Conservation (phyloP, 2,113 vertebrate genomes). For the Thunnus thynnus region DNA sequence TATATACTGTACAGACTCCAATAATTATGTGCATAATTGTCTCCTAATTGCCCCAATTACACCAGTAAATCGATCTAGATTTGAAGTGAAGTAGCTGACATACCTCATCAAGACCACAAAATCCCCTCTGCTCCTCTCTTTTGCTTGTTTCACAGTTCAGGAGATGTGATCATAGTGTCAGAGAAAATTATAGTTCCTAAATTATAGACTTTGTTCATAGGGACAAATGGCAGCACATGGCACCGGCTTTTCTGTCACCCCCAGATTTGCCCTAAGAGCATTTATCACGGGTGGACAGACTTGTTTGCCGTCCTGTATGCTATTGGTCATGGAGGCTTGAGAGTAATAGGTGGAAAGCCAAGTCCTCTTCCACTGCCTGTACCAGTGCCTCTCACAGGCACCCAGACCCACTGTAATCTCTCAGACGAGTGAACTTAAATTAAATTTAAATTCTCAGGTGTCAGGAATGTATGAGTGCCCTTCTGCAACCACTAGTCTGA, state of each 20-base stretch:
- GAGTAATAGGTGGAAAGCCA: constrained; percentile 70
- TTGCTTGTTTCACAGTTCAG: constrained; percentile 2
- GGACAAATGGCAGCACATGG: constrained; percentile 29
- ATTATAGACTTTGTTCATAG: constrained; percentile 42
- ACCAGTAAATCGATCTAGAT: background rate
- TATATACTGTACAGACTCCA: constrained; percentile 7
- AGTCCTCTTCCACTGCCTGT: constrained; percentile 59
- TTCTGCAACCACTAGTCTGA: constrained; percentile 29
- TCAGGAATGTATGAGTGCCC: constrained; percentile 54
- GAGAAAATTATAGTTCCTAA: constrained; percentile 37
- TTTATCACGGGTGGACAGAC: constrained; percentile 71
- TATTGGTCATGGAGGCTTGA: constrained; percentile 72
- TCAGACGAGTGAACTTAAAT: constrained; percentile 66
- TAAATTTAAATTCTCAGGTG: constrained; percentile 69
- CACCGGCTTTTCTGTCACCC: constrained; percentile 31
- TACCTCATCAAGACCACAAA: constrained; percentile 7
- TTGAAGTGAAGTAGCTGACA: constrained; percentile 4
- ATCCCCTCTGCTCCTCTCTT: background rate
- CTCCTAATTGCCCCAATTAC: constrained; percentile 25
- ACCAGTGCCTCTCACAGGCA: constrained; percentile 53
- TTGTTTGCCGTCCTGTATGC: constrained; percentile 56
- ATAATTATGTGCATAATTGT: constrained; percentile 7
- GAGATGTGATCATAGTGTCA: constrained; percentile 23
- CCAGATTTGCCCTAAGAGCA: constrained; percentile 52
- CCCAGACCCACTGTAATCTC: constrained; percentile 61